Evolutionary conservation across 2,113 vertebrate species (phyloP), one percentile per base, ranked within the genome.

Genomic region (Alouatta palliata): DNA sequence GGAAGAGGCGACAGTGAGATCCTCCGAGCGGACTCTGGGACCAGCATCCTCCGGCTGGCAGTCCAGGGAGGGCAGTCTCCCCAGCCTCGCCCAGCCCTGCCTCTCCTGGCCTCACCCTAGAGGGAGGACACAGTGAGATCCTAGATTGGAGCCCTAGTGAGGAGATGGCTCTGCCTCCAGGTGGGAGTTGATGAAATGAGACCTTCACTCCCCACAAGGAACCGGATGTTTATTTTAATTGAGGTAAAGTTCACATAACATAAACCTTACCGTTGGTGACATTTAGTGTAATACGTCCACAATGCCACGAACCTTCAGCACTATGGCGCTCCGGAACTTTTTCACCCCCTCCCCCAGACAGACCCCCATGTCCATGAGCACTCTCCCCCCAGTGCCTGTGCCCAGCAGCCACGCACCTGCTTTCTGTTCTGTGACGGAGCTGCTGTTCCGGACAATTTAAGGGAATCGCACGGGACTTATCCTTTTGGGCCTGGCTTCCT

Each of bases 401-500:
- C 6, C 52, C 1, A 0, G 32, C 19, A 23, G 9, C 27, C 37
- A 3, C 19, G 4, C 16, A 32, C 19, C 68, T 14, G n/a, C 37
- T 4, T 40, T 58, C 70, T 1, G 40, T 17, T 20, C 70, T 37
- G 25, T 1, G 58, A 12, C 10, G 20, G 52, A 7, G 23, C 0
- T 35, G 70, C 40, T 10, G 0, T 35, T 30, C 70, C 2, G 52
- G 40, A n/a, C 20, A 0, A 12, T n/a, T 61, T 6, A 35, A 14
- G 0, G 0, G 64, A 71, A 13, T 8, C 49, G 0, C 3, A 0
- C 0, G 0, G 21, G 0, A 2, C 37, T 5, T 3, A 13, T 25
- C 21, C 21, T 35, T 13, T 12, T 0, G 0, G 0, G 13, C 5
- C 70, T 32, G 19, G 54, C 81, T 64, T 37, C 81, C 21, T 20